phyloP scores from a whole-genome alignment of 1,140 invertebrate genomes.

The Carcinoscorpius rotundicauda region DNA sequence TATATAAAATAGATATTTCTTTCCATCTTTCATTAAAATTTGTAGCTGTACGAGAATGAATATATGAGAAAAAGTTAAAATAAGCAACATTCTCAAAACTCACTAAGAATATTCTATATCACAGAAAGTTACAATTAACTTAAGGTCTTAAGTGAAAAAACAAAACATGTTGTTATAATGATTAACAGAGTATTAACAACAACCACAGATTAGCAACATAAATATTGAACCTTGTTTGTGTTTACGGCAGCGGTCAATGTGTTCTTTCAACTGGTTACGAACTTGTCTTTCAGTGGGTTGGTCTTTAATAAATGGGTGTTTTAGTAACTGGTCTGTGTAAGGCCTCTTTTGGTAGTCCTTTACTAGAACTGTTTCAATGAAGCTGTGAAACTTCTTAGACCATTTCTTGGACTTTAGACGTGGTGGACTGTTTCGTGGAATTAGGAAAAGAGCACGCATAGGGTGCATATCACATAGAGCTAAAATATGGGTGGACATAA shows the following conservation, averaged over 20 bases:
- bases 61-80: too few species aligned
- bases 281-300: slow-evolving; percentile 97
- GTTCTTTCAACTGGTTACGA: slow-evolving; percentile 95
- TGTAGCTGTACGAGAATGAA: too few species aligned
- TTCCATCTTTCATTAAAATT: too few species aligned
- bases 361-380: slow-evolving; percentile 76
- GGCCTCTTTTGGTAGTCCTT: slow-evolving; percentile 98
- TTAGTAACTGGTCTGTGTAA: slow-evolving; percentile 93
- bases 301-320: slow-evolving; percentile 94
- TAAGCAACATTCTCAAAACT: too few species aligned
- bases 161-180: neutral
- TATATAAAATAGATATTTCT: too few species aligned
- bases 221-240: slow-evolving; percentile 18
- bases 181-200: slow-evolving; percentile 3
- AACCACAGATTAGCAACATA: neutral
- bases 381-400: slow-evolving; percentile 81
- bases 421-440: slow-evolving; percentile 93
- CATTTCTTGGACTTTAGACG: slow-evolving; percentile 96
- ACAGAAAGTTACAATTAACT: too few species aligned
- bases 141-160: too few species aligned
- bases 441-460: slow-evolving; percentile 96
- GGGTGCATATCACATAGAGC: slow-evolving; percentile 86
- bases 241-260: slow-evolving; percentile 72
- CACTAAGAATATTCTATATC: too few species aligned
- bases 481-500: slow-evolving; percentile 23